A percentile compares a stretch with the other conserved stretches of the same genome.
These are phyloP conservation scores for Gobio occitaniae DNA, from an alignment of 2,797 vertebrate genomes.

Conservation along the genomic window DNA sequence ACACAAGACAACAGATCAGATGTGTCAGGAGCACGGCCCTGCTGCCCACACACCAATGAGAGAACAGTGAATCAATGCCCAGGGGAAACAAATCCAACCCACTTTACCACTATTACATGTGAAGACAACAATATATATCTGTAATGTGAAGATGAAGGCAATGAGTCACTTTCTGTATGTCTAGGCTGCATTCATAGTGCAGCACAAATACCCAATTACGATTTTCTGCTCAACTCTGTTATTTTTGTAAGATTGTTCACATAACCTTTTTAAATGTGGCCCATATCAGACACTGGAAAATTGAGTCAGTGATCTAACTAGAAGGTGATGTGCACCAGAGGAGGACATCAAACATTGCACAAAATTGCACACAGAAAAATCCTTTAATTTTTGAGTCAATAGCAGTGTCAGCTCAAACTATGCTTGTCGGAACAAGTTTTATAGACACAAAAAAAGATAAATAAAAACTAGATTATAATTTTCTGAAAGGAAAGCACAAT, in stretches of 20 bases:
- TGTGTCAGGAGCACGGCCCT: conserved; percentile 29
- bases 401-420: not conserved
- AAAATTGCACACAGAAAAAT: not conserved
- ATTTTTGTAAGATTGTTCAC: conserved; percentile 13
- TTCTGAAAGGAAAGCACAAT: not conserved
- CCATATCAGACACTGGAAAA: not conserved
- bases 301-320: conserved; percentile 17
- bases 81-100: conserved; percentile 31
- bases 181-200: not conserved
- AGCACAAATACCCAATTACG: conserved; percentile 10
- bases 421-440: not conserved
- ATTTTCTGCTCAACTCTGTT: not conserved
- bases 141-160: conserved; percentile 18
- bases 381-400: not conserved
- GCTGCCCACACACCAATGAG: conserved; percentile 33
- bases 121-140: conserved; percentile 32
- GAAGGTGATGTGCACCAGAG: not conserved
- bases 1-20: conserved; percentile 39
- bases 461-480: not conserved
- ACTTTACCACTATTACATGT: conserved; percentile 31
- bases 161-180: conserved; percentile 26
- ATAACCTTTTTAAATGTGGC: conserved; percentile 10
- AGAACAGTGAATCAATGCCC: conserved; percentile 30
- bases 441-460: not conserved
- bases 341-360: not conserved